Percentiles rank a stretch among this genome's conserved stretches.
These are phyloP conservation scores for Drosophila obscura DNA, from an alignment of 1,140 invertebrate genomes.

Conservation along the genomic window DNA sequence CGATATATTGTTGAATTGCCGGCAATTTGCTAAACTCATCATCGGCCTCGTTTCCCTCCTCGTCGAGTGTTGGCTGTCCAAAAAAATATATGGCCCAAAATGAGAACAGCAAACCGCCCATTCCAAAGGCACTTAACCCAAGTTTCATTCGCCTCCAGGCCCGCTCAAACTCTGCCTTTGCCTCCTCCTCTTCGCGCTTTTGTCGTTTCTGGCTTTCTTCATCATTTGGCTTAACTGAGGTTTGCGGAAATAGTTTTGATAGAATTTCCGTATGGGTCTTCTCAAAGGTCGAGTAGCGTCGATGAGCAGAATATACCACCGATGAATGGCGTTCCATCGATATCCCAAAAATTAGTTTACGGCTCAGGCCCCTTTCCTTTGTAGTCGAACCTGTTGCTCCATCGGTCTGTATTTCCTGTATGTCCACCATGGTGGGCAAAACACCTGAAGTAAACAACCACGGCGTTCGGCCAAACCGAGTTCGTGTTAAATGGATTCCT, in stretches of 20 bases:
- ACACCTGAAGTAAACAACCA: constrained; percentile 28
- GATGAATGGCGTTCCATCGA: background rate
- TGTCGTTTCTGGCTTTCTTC: constrained; percentile 59
- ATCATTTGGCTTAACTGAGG: constrained; percentile 54
- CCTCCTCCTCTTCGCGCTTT: constrained; percentile 77
- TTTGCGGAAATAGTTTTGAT: constrained; percentile 81
- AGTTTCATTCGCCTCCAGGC: constrained; percentile 86
- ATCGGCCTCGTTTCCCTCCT: constrained; percentile 89
- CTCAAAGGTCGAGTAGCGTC: constrained; percentile 49
- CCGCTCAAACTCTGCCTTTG: constrained; percentile 85
- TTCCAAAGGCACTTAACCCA: constrained; percentile 85
- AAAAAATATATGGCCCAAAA: constrained; percentile 87
- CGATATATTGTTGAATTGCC: constrained; percentile 88
- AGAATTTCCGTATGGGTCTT: constrained; percentile 60
- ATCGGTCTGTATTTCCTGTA: background rate
- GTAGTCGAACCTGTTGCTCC: background rate
- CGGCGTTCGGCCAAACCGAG: constrained; percentile 26
- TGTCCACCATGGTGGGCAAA: constrained; percentile 37
- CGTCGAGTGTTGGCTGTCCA: constrained; percentile 89
- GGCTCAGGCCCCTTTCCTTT: background rate
- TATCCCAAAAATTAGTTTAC: background rate
- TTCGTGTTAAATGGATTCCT: constrained; percentile 22
- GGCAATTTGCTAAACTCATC: constrained; percentile 93
- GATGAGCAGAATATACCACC: constrained; percentile 25
- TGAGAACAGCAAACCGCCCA: constrained; percentile 84